Evolutionary conservation across 2,113 vertebrate species (phyloP).

Genomic region (Thalassarche chlororhynchos): DNA sequence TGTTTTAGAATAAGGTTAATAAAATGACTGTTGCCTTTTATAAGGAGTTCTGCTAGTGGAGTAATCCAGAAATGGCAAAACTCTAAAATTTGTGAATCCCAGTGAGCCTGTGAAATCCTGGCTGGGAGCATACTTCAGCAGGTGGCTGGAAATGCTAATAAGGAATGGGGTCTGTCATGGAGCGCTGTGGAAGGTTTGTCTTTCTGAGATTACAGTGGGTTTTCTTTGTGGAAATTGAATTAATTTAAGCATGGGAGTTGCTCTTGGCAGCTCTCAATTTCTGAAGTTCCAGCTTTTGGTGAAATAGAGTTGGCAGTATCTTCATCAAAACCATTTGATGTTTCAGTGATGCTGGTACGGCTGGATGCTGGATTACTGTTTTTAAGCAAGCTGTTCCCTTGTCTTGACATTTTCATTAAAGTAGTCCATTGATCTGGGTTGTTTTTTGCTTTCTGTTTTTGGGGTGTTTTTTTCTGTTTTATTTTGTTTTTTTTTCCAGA

Average conservation of each 20-base stretch:
- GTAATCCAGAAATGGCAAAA: slow-evolving; percentile 10
- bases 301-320: not conserved
- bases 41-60: not conserved
- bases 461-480: not conserved
- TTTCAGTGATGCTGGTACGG: not conserved
- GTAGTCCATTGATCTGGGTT: not conserved
- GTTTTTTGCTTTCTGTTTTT: not conserved
- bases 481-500: not conserved
- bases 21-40: slow-evolving; percentile 37
- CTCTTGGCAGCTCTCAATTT: not conserved
- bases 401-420: not conserved
- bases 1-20: slow-evolving; percentile 39
- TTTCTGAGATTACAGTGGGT: not conserved
- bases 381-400: not conserved
- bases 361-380: not conserved
- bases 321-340: not conserved
- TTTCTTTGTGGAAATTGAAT: slow-evolving; percentile 19
- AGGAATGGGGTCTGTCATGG: not conserved
- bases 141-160: slow-evolving; percentile 52
- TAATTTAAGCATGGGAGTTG: not conserved
- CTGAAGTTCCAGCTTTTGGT: slow-evolving; percentile 9
- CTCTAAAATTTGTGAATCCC: slow-evolving; percentile 59
- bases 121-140: slow-evolving; percentile 1
- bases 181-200: not conserved
- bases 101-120: slow-evolving; percentile 25